Evolutionary conservation across 2,113 vertebrate genomes (phyloP), one percentile per base, ranked within the genome.

Genomic region (Garra rufa): DNA sequence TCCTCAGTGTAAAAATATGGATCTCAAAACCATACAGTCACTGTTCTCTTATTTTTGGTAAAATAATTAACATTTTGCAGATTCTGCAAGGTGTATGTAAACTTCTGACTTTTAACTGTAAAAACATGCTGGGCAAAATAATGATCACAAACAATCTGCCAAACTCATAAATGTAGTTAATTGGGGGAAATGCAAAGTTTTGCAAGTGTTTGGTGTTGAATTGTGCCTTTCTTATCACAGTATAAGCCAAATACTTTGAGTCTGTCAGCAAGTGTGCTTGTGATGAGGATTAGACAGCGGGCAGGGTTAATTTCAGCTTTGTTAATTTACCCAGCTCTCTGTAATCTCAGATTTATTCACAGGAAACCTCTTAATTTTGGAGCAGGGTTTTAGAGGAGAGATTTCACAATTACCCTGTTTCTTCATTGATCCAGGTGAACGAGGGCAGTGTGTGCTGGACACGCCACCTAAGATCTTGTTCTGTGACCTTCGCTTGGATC

Each of bases 391-490:
- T 24, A 43, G 21, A 73, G 70, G 6, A 73, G n/a, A 46, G 70
- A 73, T 34, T 26, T 7, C 0, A 2, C 17, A 0, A 44, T 50
- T 34, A 71, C 65, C 43, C 24, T 43, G 26, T 75, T 3, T 63
- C 5, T 44, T 65, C 57, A 76, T 43, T 81, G 89, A 63, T 88
- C 44, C 90, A 99, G 98, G 98, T 83, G 98, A 99, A 83, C 93
- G 97, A 69, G 98, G 98, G 30, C 97, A 99, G 89, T 99, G 98
- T 91, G 96, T 99, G 91, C 94, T 99, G 85, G 98, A 98, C 83
- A 99, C 98, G 0, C 97, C 98, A 69, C 98, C 98, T 1, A 99
- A 99, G 93, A 99, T 99, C 88, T 92, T 99, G 24, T 99, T 99
- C 92, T 99, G 98, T 93, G 98, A 99, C 89, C 93, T 99, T 83